phyloP scores from a whole-genome alignment of 2,888 invertebrate genomes.

The Diaperis boleti region DNA sequence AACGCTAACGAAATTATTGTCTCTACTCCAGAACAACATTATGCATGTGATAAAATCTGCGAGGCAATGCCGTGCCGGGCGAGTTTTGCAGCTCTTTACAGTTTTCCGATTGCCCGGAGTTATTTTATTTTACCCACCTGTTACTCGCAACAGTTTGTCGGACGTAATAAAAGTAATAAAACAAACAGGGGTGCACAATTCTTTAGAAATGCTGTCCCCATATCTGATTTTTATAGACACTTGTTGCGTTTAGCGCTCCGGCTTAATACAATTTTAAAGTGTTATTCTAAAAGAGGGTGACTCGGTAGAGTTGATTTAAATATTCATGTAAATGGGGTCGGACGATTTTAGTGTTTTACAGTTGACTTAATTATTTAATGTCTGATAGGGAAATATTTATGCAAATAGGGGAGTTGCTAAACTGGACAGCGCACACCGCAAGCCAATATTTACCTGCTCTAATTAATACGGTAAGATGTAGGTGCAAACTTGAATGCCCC shows the following conservation, averaged over 20 bases:
- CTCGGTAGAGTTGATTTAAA: slow-evolving; percentile 49
- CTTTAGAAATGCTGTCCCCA: slow-evolving; percentile 62
- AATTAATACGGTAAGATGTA: slow-evolving; percentile 21
- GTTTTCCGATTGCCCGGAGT: slow-evolving; percentile 59
- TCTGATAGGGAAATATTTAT: slow-evolving; percentile 32
- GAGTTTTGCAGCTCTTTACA: slow-evolving; percentile 54
- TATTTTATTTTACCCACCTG: slow-evolving; percentile 65
- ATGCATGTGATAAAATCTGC: slow-evolving; percentile 38
- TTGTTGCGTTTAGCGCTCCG: slow-evolving; percentile 59
- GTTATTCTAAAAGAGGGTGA: slow-evolving; percentile 52
- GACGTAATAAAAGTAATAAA: slow-evolving; percentile 65
- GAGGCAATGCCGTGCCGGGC: slow-evolving; percentile 44
- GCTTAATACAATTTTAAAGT: slow-evolving; percentile 57
- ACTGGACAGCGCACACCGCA: neutral
- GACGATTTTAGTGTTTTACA: slow-evolving; percentile 38
- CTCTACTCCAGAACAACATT: slow-evolving; percentile 35
- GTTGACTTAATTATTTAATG: slow-evolving; percentile 47
- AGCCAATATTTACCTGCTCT: slow-evolving; percentile 18
- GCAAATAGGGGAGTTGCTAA: slow-evolving; percentile 22
- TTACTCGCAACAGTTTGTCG: slow-evolving; percentile 61
- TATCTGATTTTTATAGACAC: slow-evolving; percentile 65
- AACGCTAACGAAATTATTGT: slow-evolving; percentile 39
- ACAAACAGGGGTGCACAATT: slow-evolving; percentile 63
- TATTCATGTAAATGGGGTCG: slow-evolving; percentile 44
- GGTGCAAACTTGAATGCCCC: neutral